A percentile compares a stretch with the other conserved stretches of the same genome.
These are phyloP conservation scores for Aphelinus atriplicis DNA, from an alignment of 1,140 invertebrate genomes.

Conservation along the genomic window DNA sequence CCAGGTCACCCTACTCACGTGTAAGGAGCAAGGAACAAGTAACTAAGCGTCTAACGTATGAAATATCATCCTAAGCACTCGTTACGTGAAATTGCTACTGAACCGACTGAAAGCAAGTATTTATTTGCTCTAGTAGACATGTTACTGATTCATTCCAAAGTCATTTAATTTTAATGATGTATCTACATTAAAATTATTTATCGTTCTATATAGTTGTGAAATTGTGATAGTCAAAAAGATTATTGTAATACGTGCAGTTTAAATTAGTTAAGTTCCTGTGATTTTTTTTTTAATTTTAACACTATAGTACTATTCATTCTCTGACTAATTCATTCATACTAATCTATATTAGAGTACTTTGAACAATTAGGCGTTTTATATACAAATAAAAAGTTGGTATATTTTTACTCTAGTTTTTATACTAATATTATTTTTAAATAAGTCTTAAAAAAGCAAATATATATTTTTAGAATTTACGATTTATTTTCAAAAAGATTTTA, in stretches of 20 bases:
- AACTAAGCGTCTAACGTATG: constrained; percentile 24
- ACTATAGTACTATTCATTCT: background rate
- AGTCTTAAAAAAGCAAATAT: background rate
- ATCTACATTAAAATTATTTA: constrained; percentile 3
- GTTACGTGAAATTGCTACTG: constrained; percentile 11
- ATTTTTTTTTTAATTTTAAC: constrained; percentile 26
- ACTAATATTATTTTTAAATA: background rate
- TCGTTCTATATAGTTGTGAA: constrained; percentile 21
- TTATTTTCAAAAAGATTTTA: constrained; percentile 6
- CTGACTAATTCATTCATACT: no score
- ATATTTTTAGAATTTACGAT: background rate
- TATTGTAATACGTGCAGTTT: background rate
- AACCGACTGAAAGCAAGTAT: constrained; percentile 1
- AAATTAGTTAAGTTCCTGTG: constrained; percentile 29
- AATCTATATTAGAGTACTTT: no score
- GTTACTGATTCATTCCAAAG: constrained; percentile 27
- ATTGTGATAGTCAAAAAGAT: constrained; percentile 19
- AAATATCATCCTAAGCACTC: constrained; percentile 20
- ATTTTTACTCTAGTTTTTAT: no score
- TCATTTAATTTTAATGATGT: constrained; percentile 17
- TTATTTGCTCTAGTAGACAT: constrained; percentile 5
- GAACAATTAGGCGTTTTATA: no score
- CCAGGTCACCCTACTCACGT: constrained; percentile 27
- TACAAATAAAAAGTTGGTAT: no score
- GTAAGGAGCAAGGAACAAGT: constrained; percentile 10